Base-by-base conservation (phyloP, 2,888 invertebrate species). In the Ptychoptera albimana region DNA sequence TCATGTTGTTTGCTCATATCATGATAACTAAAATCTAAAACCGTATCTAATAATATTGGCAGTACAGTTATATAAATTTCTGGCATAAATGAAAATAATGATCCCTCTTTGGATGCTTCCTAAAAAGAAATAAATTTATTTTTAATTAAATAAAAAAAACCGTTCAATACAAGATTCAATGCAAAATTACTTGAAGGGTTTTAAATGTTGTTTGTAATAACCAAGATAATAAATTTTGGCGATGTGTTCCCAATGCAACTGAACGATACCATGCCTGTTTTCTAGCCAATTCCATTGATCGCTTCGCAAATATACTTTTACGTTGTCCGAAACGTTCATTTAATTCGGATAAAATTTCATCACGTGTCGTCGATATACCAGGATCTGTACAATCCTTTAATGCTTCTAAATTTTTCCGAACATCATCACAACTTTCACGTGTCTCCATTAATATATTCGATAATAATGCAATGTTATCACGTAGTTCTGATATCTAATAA, bases 211-310 rank as follows among this genome's bases (percentile, higher is more conserved):
- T 68, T 46, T 69, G 68, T n/a, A 78, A 56, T 12, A 65, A 46
- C 66, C 66, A 80, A 52, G 72, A 72, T 66, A 51, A 65, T 60
- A 46, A 71, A 45, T 70, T 64, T 2, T 63, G 61, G 50, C 75
- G 72, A 23, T 72, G 69, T 46, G 63, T 55, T 1, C 75, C 75
- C 50, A 74, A 70, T 6, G 78, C 70, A 1, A 73, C 73, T 1
- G 74, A 73, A 34, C 73, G 66, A 15, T 78, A 68, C 77, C 79
- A 79, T 9, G 76, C 73, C 66, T 78, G 74, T 51, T 77, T 75
- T 34, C 77, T 64, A 0, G 75, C 68, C 54, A 75, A 70, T 47
- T 77, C 75, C 10, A 69, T 68, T 3, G 77, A 64, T 53, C 64
- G 61, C 50, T 63, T 60, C 66, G 59, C 58, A 56, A 65, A 62